phyloP scores from a whole-genome alignment of 2,113 vertebrate species.

The Phaetusa simplex region DNA sequence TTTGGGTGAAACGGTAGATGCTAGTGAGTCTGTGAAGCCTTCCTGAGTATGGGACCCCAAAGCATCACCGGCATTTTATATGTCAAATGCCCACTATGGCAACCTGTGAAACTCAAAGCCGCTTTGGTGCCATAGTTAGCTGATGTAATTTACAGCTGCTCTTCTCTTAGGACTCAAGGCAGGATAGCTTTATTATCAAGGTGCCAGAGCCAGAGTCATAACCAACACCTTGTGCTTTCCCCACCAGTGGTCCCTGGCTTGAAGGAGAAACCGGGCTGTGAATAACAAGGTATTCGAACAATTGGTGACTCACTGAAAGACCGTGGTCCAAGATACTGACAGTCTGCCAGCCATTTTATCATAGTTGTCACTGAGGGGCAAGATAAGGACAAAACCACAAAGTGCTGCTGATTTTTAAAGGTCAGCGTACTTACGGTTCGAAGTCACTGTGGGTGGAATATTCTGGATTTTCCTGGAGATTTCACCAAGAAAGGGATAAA shows the following conservation, averaged over 20 bases:
- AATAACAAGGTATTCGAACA: neutral
- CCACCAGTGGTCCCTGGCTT: neutral
- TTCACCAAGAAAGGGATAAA: neutral
- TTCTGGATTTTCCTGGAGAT: neutral
- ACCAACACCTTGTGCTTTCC: neutral
- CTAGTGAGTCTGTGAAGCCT: neutral
- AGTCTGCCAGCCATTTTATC: neutral
- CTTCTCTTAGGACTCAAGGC: neutral
- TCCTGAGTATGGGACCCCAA: neutral
- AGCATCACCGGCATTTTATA: neutral
- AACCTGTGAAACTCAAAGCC: neutral
- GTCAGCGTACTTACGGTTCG: neutral
- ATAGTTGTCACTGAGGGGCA: neutral
- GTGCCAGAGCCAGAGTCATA: neutral
- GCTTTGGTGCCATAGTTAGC: neutral
- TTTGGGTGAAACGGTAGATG: neutral
- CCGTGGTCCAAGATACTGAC: neutral
- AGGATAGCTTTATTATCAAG: neutral
- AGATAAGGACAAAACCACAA: neutral
- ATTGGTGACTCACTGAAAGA: neutral
- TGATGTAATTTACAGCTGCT: neutral
- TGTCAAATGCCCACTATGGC: neutral
- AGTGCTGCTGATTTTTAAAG: neutral
- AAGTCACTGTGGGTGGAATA: neutral
- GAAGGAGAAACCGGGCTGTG: neutral